Evolutionary conservation across 1,140 invertebrate genomes (phyloP).

Genomic region (Aricia agestis): DNA sequence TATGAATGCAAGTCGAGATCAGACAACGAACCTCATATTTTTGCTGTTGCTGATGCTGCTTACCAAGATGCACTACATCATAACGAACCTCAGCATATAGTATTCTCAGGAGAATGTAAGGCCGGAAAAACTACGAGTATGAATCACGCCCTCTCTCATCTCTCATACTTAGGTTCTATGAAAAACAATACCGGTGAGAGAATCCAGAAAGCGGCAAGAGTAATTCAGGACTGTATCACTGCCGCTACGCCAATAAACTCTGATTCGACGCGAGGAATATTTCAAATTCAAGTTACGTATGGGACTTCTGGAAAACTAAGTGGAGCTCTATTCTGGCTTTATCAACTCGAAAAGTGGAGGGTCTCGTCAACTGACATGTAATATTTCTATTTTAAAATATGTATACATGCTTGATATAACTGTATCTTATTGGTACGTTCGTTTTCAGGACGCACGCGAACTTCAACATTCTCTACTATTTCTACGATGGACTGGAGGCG

Average conservation of each 20-base stretch:
- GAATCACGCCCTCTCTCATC: slow-evolving; percentile 83
- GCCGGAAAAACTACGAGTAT: slow-evolving; percentile 90
- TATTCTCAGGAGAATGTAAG: slow-evolving; percentile 89
- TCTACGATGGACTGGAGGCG: slow-evolving; percentile 87
- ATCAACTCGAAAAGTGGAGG: slow-evolving; percentile 92
- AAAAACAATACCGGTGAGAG: slow-evolving; percentile 79
- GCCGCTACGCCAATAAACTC: slow-evolving; percentile 90
- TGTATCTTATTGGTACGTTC: neutral
- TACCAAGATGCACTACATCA: slow-evolving; percentile 91
- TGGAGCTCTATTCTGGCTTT: slow-evolving; percentile 89
- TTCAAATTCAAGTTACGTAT: slow-evolving; percentile 91
- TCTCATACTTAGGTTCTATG: slow-evolving; percentile 83
- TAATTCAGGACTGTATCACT: slow-evolving; percentile 89
- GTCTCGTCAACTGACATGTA: slow-evolving; percentile 87
- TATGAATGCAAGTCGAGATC: slow-evolving; percentile 91
- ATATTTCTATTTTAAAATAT: slow-evolving; percentile 20
- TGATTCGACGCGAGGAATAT: slow-evolving; percentile 89
- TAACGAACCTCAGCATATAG: slow-evolving; percentile 87
- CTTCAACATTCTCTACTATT: slow-evolving; percentile 93
- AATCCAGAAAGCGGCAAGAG: slow-evolving; percentile 82
- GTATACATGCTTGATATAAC: slow-evolving; percentile 2
- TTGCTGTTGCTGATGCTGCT: slow-evolving; percentile 89
- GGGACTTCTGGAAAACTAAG: slow-evolving; percentile 90
- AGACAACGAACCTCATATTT: slow-evolving; percentile 94
- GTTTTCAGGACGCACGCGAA: slow-evolving; percentile 86